A percentile compares a stretch with the other conserved stretches of the same genome.
These are phyloP conservation scores for Ranitomeya variabilis DNA, from an alignment of 2,113 vertebrate species.

Conservation along the genomic window DNA sequence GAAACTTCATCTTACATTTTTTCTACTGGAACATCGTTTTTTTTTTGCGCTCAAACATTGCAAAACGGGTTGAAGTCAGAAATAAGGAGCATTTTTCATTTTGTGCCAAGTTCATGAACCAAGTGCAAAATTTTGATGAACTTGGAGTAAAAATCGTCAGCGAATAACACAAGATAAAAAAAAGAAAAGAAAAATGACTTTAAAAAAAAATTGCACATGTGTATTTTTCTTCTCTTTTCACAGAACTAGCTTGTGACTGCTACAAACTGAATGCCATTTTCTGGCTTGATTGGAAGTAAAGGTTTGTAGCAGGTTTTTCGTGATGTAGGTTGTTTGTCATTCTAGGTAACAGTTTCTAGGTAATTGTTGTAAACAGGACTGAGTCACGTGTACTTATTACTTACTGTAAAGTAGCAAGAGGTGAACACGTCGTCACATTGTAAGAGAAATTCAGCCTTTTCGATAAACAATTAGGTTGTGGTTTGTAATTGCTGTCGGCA, in stretches of 20 bases:
- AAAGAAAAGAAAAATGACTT: background rate
- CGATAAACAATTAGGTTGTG: background rate
- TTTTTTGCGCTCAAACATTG: no score
- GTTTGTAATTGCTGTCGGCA: background rate
- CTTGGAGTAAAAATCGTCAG: no score
- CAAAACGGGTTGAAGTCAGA: no score
- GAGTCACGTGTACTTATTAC: background rate
- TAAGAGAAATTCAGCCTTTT: background rate
- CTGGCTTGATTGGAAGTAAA: no score
- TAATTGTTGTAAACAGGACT: conserved; percentile 59
- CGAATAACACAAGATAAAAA: no score
- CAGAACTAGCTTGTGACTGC: background rate
- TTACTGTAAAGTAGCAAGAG: background rate
- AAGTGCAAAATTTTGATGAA: no score
- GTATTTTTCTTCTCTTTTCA: background rate
- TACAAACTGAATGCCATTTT: background rate
- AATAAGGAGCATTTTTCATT: no score
- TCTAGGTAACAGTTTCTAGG: conserved; percentile 50
- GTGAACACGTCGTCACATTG: background rate
- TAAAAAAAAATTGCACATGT: background rate
- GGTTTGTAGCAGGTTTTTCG: background rate
- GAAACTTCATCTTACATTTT: no score
- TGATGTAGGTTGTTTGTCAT: conserved; percentile 33
- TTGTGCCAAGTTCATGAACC: no score
- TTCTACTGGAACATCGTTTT: no score